These are phyloP conservation scores for Neotragus moschatus DNA, from an alignment of 2,113 vertebrate genomes.

Conservation along the genomic window DNA sequence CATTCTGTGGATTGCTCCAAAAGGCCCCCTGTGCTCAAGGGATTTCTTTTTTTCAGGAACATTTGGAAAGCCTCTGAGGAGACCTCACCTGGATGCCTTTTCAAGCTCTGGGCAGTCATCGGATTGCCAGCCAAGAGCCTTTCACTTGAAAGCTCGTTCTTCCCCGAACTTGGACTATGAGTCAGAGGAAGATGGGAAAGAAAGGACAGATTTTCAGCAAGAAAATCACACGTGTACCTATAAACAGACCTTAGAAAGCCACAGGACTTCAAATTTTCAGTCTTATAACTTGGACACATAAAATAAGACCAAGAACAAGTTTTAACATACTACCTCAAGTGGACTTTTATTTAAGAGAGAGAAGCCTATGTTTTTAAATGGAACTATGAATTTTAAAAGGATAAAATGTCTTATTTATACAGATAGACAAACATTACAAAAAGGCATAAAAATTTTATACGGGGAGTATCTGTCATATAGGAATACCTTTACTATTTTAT, in stretches of 20 bases:
- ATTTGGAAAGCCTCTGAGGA: constrained; percentile 94
- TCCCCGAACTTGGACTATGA: constrained; percentile 82
- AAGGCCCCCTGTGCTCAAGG: not conserved
- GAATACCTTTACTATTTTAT: constrained; percentile 83
- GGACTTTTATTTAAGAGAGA: constrained; percentile 82
- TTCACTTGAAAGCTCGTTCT: constrained; percentile 78
- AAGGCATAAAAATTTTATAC: constrained; percentile 76
- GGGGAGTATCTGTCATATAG: constrained; percentile 75
- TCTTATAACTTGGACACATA: constrained; percentile 84
- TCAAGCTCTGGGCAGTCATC: constrained; percentile 69
- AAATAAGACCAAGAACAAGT: constrained; percentile 77
- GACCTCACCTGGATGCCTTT: constrained; percentile 82
- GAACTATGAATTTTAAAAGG: constrained; percentile 74
- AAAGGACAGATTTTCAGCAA: constrained; percentile 73
- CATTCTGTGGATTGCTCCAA: not conserved
- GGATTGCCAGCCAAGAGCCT: constrained; percentile 75
- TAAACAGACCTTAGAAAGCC: constrained; percentile 82
- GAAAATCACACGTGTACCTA: constrained; percentile 78
- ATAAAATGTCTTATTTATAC: constrained; percentile 83
- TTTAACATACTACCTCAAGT: constrained; percentile 90
- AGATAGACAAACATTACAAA: constrained; percentile 83
- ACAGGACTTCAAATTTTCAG: constrained; percentile 82
- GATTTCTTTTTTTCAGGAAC: constrained; percentile 84
- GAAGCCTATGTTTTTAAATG: constrained; percentile 67
- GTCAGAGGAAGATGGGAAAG: constrained; percentile 75